Conservation (phyloP, 2,113 vertebrate genomes). For the Scatophagus argus region DNA sequence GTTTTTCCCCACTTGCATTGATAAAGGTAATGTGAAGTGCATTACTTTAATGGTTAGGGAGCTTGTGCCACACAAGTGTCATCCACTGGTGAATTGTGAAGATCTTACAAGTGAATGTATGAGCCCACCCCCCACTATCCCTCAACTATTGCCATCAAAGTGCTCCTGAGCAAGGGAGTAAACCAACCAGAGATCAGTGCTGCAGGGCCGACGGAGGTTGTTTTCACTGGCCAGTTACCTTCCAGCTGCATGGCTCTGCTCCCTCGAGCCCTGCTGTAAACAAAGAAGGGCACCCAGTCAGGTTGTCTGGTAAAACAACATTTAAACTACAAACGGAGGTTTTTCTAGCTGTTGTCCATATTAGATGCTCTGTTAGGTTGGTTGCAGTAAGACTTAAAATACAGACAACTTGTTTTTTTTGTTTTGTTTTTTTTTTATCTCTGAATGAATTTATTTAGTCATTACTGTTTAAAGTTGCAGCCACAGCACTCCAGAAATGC, state of each 20-base stretch:
- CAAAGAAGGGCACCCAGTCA: slow-evolving; percentile 19
- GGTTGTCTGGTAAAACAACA: neutral
- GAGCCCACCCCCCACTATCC: neutral
- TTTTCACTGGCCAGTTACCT: slow-evolving; percentile 44
- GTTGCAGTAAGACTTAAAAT: neutral
- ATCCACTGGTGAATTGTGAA: slow-evolving; percentile 1
- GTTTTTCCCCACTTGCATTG: neutral
- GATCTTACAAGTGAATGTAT: neutral
- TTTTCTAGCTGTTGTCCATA: neutral
- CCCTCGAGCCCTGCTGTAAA: slow-evolving; percentile 28
- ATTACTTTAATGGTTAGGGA: neutral
- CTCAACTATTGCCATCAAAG: slow-evolving; percentile 32
- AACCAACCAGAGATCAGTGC: slow-evolving; percentile 13
- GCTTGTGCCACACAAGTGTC: neutral
- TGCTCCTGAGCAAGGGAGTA: slow-evolving; percentile 26
- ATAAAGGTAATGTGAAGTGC: neutral
- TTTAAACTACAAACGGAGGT: neutral
- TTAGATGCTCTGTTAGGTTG: neutral
- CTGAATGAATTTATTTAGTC: neutral
- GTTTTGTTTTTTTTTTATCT: neutral
- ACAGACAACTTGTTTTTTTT: neutral
- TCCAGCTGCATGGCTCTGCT: neutral
- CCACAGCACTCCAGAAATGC: neutral
- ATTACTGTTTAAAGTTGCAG: neutral
- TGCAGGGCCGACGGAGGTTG: slow-evolving; percentile 39